Evolutionary conservation across 2,888 invertebrate genomes (phyloP).

Genomic region (Drosophila heteroneura): DNA sequence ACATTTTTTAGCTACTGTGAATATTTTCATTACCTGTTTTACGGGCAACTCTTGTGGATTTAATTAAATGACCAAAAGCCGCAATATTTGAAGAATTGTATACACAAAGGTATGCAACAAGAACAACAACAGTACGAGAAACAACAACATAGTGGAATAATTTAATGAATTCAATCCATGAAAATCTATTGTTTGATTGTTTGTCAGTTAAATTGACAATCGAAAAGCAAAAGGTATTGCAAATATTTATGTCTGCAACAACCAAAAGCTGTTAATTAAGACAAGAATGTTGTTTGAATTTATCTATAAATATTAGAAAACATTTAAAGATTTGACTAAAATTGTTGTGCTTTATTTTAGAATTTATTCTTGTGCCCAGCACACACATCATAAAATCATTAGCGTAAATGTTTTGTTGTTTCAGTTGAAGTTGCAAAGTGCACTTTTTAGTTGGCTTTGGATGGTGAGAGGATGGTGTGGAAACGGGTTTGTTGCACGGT

Average conservation of each 20-base stretch:
- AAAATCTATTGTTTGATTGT: background rate
- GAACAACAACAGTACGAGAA: background rate
- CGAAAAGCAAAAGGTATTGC: background rate
- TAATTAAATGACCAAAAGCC: slow-evolving; percentile 32
- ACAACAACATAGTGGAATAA: background rate
- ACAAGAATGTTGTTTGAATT: background rate
- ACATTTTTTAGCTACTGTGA: background rate
- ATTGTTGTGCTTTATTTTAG: slow-evolving; percentile 9
- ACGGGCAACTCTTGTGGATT: slow-evolving; percentile 1
- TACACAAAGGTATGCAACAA: slow-evolving; percentile 1
- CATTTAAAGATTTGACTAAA: background rate
- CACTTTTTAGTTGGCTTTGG: slow-evolving; percentile 17
- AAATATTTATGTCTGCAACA: background rate
- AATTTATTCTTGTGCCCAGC: slow-evolving; percentile 8
- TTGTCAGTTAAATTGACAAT: background rate
- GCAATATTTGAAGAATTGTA: slow-evolving; percentile 13
- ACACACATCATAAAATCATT: slow-evolving; percentile 70
- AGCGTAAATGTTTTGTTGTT: slow-evolving; percentile 44
- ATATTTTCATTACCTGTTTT: background rate
- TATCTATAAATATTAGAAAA: background rate
- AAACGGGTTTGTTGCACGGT: background rate
- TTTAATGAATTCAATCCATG: slow-evolving; percentile 25
- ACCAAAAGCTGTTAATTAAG: background rate
- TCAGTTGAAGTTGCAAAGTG: slow-evolving; percentile 42
- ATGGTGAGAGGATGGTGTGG: background rate